A percentile compares a stretch with the other conserved stretches of the same genome.
Evolutionary conservation across 1,140 invertebrate genomes (phyloP).

Genomic region (Riptortus pedestris): DNA sequence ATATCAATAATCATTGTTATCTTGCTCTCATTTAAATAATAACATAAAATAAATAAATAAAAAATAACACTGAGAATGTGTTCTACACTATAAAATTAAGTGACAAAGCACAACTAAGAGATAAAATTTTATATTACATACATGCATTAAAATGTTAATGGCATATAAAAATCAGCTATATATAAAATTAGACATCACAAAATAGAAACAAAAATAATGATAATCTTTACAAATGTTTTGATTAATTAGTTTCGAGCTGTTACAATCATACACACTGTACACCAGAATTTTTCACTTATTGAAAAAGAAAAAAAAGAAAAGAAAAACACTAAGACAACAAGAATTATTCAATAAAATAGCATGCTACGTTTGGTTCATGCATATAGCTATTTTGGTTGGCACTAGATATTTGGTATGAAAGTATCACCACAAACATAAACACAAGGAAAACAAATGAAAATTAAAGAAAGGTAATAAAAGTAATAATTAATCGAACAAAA

Average conservation of each 20-base stretch:
- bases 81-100: not conserved
- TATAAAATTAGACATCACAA: not conserved
- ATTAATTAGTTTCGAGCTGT: not conserved
- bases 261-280: too few species aligned
- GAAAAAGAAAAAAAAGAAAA: too few species aligned
- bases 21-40: too few species aligned
- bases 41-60: too few species aligned
- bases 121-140: not conserved
- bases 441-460: not conserved
- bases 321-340: too few species aligned
- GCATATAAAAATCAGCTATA: not conserved
- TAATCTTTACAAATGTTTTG: too few species aligned
- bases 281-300: too few species aligned
- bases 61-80: too few species aligned
- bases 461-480: not conserved
- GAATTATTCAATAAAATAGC: too few species aligned
- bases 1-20: too few species aligned
- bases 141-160: not conserved
- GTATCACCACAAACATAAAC: not conserved
- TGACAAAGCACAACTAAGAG: not conserved
- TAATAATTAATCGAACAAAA: not conserved
- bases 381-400: not conserved
- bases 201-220: not conserved
- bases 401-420: slow-evolving; percentile 11
- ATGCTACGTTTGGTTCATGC: not conserved